These are phyloP conservation scores for Parapristionchus giblindavisi DNA, from an alignment of 2,888 invertebrate genomes.

Conservation along the genomic window DNA sequence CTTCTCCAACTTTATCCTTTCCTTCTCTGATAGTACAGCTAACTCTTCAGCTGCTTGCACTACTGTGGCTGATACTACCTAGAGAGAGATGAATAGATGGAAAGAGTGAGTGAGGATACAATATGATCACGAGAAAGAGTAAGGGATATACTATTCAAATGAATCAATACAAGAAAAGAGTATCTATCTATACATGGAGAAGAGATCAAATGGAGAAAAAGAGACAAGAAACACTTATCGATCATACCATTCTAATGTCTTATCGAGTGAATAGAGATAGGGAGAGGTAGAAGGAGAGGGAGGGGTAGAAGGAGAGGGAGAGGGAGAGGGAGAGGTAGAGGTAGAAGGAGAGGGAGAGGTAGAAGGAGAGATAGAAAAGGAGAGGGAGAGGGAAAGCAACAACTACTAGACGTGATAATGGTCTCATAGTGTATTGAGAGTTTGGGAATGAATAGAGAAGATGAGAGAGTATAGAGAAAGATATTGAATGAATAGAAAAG, in stretches of 20 bases:
- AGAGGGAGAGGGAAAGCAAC: not conserved
- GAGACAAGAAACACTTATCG: not conserved
- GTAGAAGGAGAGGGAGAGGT: not conserved
- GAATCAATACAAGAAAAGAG: not conserved
- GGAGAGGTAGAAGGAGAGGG: not conserved
- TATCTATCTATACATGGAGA: not conserved
- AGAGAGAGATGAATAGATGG: too few relatives aligned
- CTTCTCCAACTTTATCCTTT: conserved; percentile 90
- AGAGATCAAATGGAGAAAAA: conserved; percentile 12
- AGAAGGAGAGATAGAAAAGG: conserved; percentile 2
- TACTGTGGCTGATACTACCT: conserved; percentile 78
- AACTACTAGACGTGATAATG: too few relatives aligned
- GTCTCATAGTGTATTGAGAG: too few relatives aligned
- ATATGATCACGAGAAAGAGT: too few relatives aligned
- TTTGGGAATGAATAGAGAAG: not conserved
- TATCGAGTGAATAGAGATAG: conserved; percentile 21
- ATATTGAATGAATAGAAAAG: not conserved
- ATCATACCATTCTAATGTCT: conserved; percentile 7
- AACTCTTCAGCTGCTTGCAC: conserved; percentile 92
- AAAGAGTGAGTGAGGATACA: too few relatives aligned
- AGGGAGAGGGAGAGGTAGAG: not conserved
- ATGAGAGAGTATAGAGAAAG: conserved; percentile 5
- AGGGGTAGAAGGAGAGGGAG: not conserved
- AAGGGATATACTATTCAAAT: not conserved
- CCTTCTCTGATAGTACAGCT: conserved; percentile 86